Percentiles rank a stretch among this genome's conserved stretches.
Evolutionary conservation across 2,113 vertebrate genomes (phyloP).

Genomic region (Tinamus guttatus): DNA sequence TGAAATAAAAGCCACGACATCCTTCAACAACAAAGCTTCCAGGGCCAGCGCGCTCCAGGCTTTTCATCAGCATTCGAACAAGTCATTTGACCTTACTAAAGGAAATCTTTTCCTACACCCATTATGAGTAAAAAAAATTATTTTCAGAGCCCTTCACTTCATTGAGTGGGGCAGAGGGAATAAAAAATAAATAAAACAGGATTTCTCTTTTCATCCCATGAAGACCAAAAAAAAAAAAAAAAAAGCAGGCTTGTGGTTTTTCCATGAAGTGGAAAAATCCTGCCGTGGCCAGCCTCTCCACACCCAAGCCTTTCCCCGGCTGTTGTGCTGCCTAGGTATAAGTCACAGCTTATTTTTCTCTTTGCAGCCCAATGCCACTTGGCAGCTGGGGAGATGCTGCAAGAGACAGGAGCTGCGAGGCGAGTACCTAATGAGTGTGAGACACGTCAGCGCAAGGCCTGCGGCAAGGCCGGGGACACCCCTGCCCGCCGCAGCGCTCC

Average conservation of each 20-base stretch:
- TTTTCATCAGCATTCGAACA: neutral
- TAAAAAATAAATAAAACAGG: too few species aligned
- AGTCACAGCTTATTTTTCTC: neutral
- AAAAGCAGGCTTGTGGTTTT: neutral
- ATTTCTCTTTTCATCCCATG: neutral
- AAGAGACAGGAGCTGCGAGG: accelerated
- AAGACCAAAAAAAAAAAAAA: neutral
- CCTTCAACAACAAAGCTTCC: neutral
- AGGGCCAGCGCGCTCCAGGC: neutral
- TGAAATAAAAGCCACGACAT: neutral
- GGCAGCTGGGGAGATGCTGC: accelerated
- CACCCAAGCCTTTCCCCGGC: accelerated
- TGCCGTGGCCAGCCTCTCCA: neutral
- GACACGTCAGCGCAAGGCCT: neutral
- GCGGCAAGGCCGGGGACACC: neutral
- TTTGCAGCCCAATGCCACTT: accelerated
- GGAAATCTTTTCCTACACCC: neutral
- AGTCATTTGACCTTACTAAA: neutral
- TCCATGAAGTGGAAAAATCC: neutral
- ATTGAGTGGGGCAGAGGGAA: accelerated
- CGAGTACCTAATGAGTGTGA: accelerated
- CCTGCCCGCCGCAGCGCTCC: neutral
- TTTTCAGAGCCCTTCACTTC: neutral
- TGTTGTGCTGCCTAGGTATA: neutral
- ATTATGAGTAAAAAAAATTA: neutral